Conservation (phyloP, 1,140 invertebrate species). For the Halesus radiatus region DNA sequence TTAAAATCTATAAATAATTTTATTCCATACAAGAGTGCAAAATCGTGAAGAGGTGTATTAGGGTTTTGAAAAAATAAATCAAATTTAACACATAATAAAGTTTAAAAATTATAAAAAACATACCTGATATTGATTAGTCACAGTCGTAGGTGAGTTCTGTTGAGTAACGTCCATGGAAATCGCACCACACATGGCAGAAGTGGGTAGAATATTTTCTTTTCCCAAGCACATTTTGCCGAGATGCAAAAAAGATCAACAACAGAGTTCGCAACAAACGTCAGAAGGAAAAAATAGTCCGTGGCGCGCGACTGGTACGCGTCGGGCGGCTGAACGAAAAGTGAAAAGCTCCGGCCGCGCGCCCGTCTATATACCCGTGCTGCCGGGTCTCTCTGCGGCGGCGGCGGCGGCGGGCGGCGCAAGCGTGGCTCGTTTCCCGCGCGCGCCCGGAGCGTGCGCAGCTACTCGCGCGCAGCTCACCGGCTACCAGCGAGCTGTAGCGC, state of each 20-base stretch:
- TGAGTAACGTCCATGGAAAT: neutral
- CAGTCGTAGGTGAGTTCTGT: neutral
- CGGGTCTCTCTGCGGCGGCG: conserved; percentile 2
- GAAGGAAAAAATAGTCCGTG: neutral
- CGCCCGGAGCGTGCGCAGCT: conserved; percentile 31
- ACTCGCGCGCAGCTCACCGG: neutral
- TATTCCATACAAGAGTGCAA: no score
- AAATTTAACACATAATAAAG: neutral
- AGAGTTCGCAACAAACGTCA: neutral
- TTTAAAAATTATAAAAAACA: neutral
- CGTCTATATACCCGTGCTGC: conserved; percentile 11
- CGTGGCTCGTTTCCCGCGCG: conserved; percentile 27
- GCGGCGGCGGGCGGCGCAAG: conserved; percentile 6
- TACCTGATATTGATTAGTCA: conserved; percentile 14
- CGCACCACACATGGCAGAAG: neutral
- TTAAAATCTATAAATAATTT: neutral
- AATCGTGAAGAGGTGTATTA: neutral
- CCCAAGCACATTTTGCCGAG: conserved; percentile 24
- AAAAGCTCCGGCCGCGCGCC: conserved; percentile 27
- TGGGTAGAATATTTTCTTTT: conserved; percentile 15
- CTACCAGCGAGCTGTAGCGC: neutral
- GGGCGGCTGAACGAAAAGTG: conserved; percentile 19
- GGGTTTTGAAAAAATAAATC: neutral
- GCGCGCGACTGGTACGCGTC: conserved; percentile 11
- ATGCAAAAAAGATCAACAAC: conserved; percentile 1